Base-by-base conservation (phyloP, 2,113 vertebrate genomes). In the Sinocyclocheilus rhinocerous region DNA sequence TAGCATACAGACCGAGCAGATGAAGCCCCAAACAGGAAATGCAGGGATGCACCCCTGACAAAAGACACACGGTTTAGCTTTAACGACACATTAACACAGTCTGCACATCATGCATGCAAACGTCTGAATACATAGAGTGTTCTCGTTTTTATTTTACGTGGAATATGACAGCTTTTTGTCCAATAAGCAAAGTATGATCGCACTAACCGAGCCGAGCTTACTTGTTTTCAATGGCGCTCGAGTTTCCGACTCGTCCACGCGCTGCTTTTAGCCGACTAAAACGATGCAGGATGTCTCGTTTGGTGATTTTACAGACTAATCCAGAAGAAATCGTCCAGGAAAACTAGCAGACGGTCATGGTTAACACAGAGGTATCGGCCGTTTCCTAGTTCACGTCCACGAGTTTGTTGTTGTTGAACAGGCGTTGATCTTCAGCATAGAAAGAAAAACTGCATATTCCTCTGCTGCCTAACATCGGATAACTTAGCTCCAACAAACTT, bases 151-250 rank as follows among this genome's bases (percentile, higher is more conserved):
- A 24, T 18, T 61, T 16, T 24, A 80, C 8, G 55, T 2, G 29
- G 0, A n/a, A 61, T 22, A 9, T 16, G 20, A 61, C 20, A 42
- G 20, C 4, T 15, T 2, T 80, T 5, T 24, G 57, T 16, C 29
- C 50, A 36, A 61, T 6, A 26, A 76, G 3, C 18, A n/a, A 73
- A 39, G 50, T 59, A 22, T 42, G 5, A 83, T 24, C 24, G 26
- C 65, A 83, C 55, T 52, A 85, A 77, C 2, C 2, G 29, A 33
- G 29, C 69, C 5, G 61, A 57, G 84, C 87, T 88, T 85, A 87
- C 88, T 87, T 89, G 86, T 87, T 83, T 84, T 83, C 76, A 75
- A 85, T 80, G 65, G 65, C 83, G 79, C 67, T 67, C 57, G 65
- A 84, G 82, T 81, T 65, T 89, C 81, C 84, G 61, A 83, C 59